phyloP scores from a whole-genome alignment of 2,113 vertebrate genomes.

The Microcebus murinus region DNA sequence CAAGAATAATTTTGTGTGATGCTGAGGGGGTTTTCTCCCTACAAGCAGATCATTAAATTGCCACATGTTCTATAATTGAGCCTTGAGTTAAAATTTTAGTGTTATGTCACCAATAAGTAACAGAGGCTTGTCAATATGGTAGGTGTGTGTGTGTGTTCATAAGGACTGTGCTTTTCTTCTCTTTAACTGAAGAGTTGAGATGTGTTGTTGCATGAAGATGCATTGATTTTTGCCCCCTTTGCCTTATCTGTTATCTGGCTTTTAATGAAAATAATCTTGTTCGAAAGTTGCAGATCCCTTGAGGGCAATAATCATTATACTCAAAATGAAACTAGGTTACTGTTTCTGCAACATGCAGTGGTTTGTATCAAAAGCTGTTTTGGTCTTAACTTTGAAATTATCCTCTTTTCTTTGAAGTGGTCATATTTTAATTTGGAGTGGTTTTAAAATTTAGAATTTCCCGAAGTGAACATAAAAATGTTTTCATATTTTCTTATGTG shows the following conservation, averaged over 20 bases:
- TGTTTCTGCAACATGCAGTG: slow-evolving; percentile 72
- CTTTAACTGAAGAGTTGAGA: neutral
- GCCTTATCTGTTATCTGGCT: slow-evolving; percentile 44
- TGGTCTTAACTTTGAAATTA: slow-evolving; percentile 72
- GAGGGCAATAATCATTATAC: slow-evolving; percentile 65
- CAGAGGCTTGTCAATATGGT: neutral
- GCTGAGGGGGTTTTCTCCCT: neutral
- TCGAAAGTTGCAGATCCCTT: slow-evolving; percentile 80
- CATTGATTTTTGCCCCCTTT: neutral
- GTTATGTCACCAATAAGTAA: neutral
- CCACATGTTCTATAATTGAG: neutral
- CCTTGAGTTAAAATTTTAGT: neutral
- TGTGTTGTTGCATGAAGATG: neutral
- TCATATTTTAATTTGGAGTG: slow-evolving; percentile 62
- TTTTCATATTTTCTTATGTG: slow-evolving; percentile 33
- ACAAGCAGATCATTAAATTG: neutral
- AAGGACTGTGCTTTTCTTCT: neutral
- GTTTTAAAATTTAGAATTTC: slow-evolving; percentile 74
- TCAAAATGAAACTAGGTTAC: slow-evolving; percentile 83
- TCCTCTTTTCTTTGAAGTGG: slow-evolving; percentile 84
- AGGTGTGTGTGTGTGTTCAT: neutral
- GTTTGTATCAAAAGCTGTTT: slow-evolving; percentile 78
- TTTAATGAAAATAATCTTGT: slow-evolving; percentile 62
- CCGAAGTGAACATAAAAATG: slow-evolving; percentile 51
- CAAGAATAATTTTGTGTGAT: neutral